Evolutionary conservation across 1,140 invertebrate genomes (phyloP), one percentile per base, ranked within the genome.

Genomic region (Ctenoplectra terminalis): DNA sequence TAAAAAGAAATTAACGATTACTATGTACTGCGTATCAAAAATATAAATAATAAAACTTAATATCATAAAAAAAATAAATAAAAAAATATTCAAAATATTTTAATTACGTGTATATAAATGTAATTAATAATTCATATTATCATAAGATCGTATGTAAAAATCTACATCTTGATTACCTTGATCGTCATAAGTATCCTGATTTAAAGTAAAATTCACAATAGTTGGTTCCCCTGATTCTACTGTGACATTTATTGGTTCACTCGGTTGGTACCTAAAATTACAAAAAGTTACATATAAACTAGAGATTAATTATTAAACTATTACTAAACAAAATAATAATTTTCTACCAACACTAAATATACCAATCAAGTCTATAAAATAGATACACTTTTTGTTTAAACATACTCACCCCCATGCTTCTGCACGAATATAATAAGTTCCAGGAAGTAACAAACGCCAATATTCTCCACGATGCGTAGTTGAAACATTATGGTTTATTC

Each of bases 381-480:
- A 46, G 50, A n/a, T n/a, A n/a, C n/a, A 66, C 31, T 50, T 56
- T 31, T 50, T 52, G 46, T 4, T 7, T 26, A 58, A 34, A 20
- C 34, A 56, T 84, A 70, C 93, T 94, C 94, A 98, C 97, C 97
- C 97, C 93, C 95, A 95, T 61, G 97, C 97, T 50, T 93, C 90
- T 11, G 95, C 96, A 81, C 94, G 95, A 69, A 98, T 94, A 37
- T 94, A 94, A 91, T 98, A 98, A n/a, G 94, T 94, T 84, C 97
- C 98, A 43, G 98, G 97, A 5, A 97, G 90, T 8, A 98, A 91
- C 46, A 98, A 93, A 77, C 98, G 94, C 98, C 98, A 99, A 93
- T 96, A 99, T 91, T 98, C 97, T 69, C 98, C 98, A n/a, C 95
- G 89, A 61, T 95, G 94, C 5, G 96, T 97, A 1, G 96, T 97